Conservation (phyloP, 2,888 invertebrate species). For the Lycia hirtaria region DNA sequence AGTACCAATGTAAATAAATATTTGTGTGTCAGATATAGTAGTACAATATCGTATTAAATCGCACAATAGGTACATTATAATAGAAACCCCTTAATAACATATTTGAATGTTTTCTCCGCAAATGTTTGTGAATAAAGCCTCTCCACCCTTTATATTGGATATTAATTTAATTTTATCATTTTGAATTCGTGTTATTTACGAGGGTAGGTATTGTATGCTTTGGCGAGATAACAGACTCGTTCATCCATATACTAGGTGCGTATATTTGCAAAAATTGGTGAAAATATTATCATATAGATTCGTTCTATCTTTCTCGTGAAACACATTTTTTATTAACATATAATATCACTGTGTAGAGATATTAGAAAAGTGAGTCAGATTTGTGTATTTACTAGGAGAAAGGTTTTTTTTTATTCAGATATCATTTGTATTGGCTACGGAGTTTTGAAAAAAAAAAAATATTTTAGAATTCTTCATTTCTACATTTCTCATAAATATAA, state of each 20-base stretch:
- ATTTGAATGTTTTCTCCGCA: constrained; percentile 31
- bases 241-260: not conserved
- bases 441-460: no score
- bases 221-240: constrained; percentile 21
- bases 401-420: no score
- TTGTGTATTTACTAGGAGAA: no score
- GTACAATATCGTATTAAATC: not conserved
- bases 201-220: constrained; percentile 33
- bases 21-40: not conserved
- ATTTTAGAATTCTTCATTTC: no score
- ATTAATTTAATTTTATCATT: constrained; percentile 55
- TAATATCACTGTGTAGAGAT: no score
- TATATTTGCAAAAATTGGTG: not conserved
- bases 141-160: constrained; percentile 44
- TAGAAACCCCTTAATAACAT: constrained; percentile 34
- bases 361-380: no score
- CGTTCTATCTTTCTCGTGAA: no score
- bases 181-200: constrained; percentile 44
- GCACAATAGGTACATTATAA: constrained; percentile 12
- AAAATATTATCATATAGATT: no score
- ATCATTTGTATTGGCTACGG: no score
- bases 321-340: no score
- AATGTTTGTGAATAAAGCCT: constrained; percentile 36
- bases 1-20: not conserved
- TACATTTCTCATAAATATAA: no score